These are phyloP conservation scores for Bombus picipes DNA, from an alignment of 1,140 invertebrate genomes.

Conservation along the genomic window DNA sequence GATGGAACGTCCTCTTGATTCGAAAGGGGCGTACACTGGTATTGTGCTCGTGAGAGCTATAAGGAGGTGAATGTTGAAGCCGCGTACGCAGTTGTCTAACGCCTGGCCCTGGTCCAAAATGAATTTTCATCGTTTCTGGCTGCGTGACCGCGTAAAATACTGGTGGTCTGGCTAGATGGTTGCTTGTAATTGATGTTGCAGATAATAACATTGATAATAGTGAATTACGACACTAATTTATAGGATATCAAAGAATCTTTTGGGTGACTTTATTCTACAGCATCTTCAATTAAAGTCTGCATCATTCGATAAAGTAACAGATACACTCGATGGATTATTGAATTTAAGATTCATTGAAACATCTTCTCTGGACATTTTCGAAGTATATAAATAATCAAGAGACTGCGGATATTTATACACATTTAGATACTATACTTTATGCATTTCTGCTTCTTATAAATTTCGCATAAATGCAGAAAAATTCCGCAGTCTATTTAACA, in stretches of 20 bases:
- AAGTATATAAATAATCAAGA: too few relatives aligned
- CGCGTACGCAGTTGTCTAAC: conserved; percentile 2
- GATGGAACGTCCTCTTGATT: neutral
- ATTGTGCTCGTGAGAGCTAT: neutral
- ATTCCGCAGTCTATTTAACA: too few relatives aligned
- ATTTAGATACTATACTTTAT: too few relatives aligned
- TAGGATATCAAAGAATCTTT: too few relatives aligned
- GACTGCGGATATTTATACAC: too few relatives aligned
- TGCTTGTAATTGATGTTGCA: neutral
- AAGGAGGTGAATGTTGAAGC: neutral
- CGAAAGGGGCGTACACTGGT: neutral
- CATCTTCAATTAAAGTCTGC: neutral
- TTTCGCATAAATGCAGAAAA: too few relatives aligned
- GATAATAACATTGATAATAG: neutral
- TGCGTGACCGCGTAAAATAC: neutral
- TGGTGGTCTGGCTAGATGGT: neutral
- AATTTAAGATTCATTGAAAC: too few relatives aligned
- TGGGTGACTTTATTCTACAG: neutral
- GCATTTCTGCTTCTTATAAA: too few relatives aligned
- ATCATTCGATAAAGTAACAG: neutral
- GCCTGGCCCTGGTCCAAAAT: conserved; percentile 14
- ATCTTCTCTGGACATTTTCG: too few relatives aligned
- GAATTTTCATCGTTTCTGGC: conserved; percentile 27
- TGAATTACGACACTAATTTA: neutral
- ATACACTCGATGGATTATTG: too few relatives aligned